Evolutionary conservation across 1,140 invertebrate species (phyloP), one percentile per base, ranked within the genome.

Genomic region (Brachionus plicatilis): DNA sequence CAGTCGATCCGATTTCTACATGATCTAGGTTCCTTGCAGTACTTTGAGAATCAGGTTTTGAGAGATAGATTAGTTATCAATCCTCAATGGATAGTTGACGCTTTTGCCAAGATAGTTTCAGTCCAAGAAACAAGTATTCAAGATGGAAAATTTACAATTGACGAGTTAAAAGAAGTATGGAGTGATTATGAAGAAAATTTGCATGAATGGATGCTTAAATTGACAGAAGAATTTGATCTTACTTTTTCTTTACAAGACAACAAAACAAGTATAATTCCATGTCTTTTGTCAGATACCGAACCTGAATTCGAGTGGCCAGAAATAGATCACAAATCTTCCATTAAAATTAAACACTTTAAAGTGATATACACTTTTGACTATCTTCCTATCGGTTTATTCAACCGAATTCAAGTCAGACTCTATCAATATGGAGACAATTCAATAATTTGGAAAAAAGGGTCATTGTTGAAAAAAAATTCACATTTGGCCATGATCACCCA

Each of bases 51-150:
- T n/a, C 86, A 87, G 14, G 87, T 87, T 43, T 85, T 90, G 29
- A 85, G 86, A 53, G 84, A 86, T 17, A 85, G 87, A 33, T 86
- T 90, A 8, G 88, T 90, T n/a, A 88, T 90, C 17, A 86, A 88
- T n/a, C 88, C 89, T n/a, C 89, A 90, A 87, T 90, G 89, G 89
- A 88, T 90, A 83, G 88, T 89, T 5, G 88, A 90, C 85, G 88
- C 88, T 33, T 89, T 90, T 88, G 87, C 89, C 2, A 89, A 88
- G 85, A 85, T 90, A 29, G 88, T 90, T 20, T 88, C 88, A 60
- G 88, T 90, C 12, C 86, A 89, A 79, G 86, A 86, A n/a, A 87
- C 87, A 14, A 43, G 12, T 75, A 88, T 88, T 27, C 85, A 88
- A 87, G 86, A 89, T 53, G 89, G 89, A 5, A 86, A 87, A 82